Base-by-base conservation (phyloP, 2,113 vertebrate species). In the Gnathonemus longibarbis region DNA sequence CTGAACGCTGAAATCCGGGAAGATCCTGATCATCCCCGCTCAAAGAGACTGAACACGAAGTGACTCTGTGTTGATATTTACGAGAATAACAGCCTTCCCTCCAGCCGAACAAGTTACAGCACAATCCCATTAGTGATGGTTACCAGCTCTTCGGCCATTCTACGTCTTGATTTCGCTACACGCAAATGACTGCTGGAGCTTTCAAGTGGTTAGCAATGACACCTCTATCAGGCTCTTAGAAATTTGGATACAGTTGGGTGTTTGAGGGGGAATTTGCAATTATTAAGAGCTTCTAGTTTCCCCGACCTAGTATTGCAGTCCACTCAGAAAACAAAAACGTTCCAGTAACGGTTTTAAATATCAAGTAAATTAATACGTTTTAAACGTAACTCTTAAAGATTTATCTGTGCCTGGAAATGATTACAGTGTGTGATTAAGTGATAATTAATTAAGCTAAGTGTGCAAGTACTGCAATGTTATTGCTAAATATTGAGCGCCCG, bases 1-100 rank as follows among this genome's bases (percentile, higher is more conserved):
- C 97, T 99, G 98, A 95, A 98, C 97, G 95, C 98, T 99, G 97
- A 99, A 99, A 97, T 98, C 98, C 96, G 98, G 98, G 96, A 98
- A 98, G 96, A 99, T 99, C 95, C 98, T 97, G 97, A 99, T 99
- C 98, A 99, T 99, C 95, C 95, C 97, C 93, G 95, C 94, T 94
- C 95, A 93, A 89, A 90, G 92, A 91, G 85, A 77, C 91, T 90
- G 88, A 93, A 91, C 90, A 92, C 87, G 90, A 91, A 93, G 89
- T 91, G 94, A 95, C 93, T 95, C 93, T 95, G 92, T 93, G 94
- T 92, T 70, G 90, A 91, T 89, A 56, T 92, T 66, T 48, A 89
- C 93, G 91, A 91, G 94, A 91, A 94, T 92, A 94, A 93, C 93
- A 95, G 91, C 93, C 94, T 93, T 94, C 94, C 93, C 95, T 96